Conservation (phyloP, 2,113 vertebrate genomes). For the Sarotherodon lohbergeri region DNA sequence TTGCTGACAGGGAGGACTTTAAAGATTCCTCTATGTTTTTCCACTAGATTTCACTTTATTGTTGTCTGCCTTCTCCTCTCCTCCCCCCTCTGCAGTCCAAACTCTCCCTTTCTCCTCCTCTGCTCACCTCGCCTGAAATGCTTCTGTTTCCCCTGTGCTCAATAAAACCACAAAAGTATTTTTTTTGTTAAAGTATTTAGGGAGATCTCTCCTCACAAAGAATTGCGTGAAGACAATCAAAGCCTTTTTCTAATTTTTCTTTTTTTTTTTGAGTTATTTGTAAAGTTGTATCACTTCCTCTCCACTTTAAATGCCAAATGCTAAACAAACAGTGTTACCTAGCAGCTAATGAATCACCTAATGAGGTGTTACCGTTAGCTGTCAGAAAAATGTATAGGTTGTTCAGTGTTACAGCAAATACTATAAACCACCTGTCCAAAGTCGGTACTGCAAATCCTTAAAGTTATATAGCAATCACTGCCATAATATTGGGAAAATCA, state of each 20-base stretch:
- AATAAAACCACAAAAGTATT: background rate
- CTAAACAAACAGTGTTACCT: slow-evolving; percentile 8
- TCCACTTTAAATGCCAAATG: slow-evolving; percentile 38
- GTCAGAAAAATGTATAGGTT: background rate
- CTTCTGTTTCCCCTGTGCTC: background rate
- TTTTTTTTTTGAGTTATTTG: slow-evolving; percentile 30
- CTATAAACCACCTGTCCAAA: background rate
- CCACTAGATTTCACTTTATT: slow-evolving; percentile 42
- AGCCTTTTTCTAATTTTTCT: slow-evolving; percentile 21
- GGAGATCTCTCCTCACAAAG: slow-evolving; percentile 43
- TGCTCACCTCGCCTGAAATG: background rate
- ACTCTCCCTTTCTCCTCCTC: slow-evolving; percentile 6
- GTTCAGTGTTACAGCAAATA: background rate
- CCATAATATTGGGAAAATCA: background rate
- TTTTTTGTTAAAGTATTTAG: slow-evolving; percentile 1
- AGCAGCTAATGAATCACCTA: background rate
- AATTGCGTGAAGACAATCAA: slow-evolving; percentile 69
- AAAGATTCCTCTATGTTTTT: slow-evolving; percentile 19
- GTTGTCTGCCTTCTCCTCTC: slow-evolving; percentile 15
- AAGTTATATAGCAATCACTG: background rate
- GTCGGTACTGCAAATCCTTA: background rate
- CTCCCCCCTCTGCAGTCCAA: background rate
- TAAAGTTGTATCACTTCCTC: slow-evolving; percentile 33
- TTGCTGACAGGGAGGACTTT: slow-evolving; percentile 6
- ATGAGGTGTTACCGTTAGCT: background rate